These are phyloP conservation scores for Phaedon cochleariae DNA, from an alignment of 2,888 invertebrate genomes.

Conservation along the genomic window DNA sequence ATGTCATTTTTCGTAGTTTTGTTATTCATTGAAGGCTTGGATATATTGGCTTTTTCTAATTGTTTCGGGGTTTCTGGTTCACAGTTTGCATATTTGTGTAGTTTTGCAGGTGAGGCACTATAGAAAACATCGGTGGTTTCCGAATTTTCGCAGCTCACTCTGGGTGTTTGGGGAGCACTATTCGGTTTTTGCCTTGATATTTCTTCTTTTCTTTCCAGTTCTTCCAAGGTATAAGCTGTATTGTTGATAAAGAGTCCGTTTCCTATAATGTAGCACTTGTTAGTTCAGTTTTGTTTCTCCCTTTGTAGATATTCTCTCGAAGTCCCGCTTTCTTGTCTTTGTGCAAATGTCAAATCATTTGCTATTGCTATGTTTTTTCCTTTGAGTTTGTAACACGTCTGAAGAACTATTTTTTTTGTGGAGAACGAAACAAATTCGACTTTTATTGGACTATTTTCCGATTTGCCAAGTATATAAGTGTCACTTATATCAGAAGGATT, in stretches of 20 bases:
- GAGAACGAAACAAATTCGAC: slow-evolving; percentile 10
- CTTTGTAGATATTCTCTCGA: not conserved
- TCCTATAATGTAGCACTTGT: slow-evolving; percentile 12
- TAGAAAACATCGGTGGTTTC: not conserved
- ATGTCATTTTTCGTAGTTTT: no score
- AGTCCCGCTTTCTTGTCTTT: no score
- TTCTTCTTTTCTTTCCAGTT: slow-evolving; percentile 16
- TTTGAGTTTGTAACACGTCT: no score
- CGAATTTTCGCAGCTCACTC: not conserved
- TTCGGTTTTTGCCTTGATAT: slow-evolving; percentile 3
- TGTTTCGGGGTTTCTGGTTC: slow-evolving; percentile 4
- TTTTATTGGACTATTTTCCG: slow-evolving; percentile 8
- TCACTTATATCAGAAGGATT: no score
- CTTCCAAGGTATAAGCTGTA: no score
- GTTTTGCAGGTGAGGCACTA: no score
- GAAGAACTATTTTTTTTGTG: slow-evolving; percentile 6
- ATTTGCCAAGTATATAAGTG: no score
- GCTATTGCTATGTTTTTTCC: not conserved
- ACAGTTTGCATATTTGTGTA: no score
- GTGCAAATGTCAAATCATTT: slow-evolving; percentile 4
- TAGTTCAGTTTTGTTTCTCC: slow-evolving; percentile 8
- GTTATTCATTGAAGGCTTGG: not conserved
- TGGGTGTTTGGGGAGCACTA: slow-evolving; percentile 12
- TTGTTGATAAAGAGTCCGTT: slow-evolving; percentile 8
- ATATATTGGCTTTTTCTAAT: not conserved